Conservation (phyloP, 2,888 invertebrate species). For the Heliconius sara region DNA sequence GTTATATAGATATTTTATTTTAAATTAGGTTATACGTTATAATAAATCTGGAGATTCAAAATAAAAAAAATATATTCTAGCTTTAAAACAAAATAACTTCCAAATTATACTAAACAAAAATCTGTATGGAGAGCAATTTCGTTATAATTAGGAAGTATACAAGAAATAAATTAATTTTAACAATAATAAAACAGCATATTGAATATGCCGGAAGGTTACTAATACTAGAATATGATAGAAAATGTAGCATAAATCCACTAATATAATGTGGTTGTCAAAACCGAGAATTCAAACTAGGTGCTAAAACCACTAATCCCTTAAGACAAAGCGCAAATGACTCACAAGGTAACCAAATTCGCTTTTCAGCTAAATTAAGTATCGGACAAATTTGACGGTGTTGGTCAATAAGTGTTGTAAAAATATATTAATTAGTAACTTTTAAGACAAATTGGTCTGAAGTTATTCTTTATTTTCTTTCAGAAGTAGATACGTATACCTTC, state of each 20-base stretch:
- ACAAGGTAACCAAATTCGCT: constrained; percentile 39
- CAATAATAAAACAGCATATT: not conserved
- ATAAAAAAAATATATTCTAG: too few relatives aligned
- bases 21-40: not conserved
- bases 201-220: not conserved
- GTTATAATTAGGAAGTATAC: too few relatives aligned
- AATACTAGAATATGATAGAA: not conserved
- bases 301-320: constrained; percentile 44
- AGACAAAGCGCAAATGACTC: constrained; percentile 43
- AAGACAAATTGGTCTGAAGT: not conserved
- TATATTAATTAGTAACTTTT: not conserved
- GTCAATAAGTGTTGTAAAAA: not conserved
- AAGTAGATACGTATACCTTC: constrained; percentile 4
- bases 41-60: too few relatives aligned
- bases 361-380: constrained; percentile 32
- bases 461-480: not conserved
- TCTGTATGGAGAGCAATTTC: too few relatives aligned
- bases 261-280: constrained; percentile 36
- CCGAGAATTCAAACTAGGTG: constrained; percentile 39
- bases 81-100: too few relatives aligned
- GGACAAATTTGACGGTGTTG: not conserved
- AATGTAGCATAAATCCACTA: not conserved
- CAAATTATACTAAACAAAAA: too few relatives aligned
- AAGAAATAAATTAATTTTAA: too few relatives aligned
- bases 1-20: not conserved